Percentiles rank a stretch among this genome's conserved stretches.
These are phyloP conservation scores for Allobates femoralis DNA, from an alignment of 2,797 vertebrate genomes.

Conservation along the genomic window DNA sequence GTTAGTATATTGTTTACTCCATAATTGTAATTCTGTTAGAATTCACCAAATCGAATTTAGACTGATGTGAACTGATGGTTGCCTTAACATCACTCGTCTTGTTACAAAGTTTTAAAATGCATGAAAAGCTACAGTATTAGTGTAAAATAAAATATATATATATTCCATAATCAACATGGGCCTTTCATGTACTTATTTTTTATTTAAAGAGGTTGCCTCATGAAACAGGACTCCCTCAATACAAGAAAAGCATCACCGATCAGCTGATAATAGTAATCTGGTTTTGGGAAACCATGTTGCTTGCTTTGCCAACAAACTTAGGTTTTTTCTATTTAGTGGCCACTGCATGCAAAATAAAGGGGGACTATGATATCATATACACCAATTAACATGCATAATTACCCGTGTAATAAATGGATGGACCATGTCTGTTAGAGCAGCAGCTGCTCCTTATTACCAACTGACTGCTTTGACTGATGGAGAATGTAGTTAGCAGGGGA, in stretches of 20 bases:
- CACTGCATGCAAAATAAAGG: no score
- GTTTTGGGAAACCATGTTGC: background rate
- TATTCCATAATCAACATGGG: background rate
- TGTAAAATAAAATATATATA: background rate
- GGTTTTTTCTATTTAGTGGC: background rate
- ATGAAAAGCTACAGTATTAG: background rate
- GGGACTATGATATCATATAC: background rate
- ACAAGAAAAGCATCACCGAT: background rate
- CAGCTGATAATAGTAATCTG: background rate
- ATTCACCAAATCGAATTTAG: background rate
- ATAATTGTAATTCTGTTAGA: constrained; percentile 14
- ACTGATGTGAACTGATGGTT: background rate
- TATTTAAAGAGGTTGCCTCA: background rate
- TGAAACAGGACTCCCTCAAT: background rate
- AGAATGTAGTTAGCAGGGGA: no score
- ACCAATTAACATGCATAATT: background rate
- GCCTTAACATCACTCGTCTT: background rate
- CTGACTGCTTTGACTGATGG: no score
- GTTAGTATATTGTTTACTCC: constrained; percentile 9
- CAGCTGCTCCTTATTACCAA: no score
- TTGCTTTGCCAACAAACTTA: background rate
- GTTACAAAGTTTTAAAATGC: background rate
- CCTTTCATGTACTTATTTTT: no score
- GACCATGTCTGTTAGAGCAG: no score
- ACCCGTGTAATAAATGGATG: no score